Percentiles rank a stretch among this genome's conserved stretches.
Conservation (phyloP, 2,888 invertebrate species). For the Phasia obesa region DNA sequence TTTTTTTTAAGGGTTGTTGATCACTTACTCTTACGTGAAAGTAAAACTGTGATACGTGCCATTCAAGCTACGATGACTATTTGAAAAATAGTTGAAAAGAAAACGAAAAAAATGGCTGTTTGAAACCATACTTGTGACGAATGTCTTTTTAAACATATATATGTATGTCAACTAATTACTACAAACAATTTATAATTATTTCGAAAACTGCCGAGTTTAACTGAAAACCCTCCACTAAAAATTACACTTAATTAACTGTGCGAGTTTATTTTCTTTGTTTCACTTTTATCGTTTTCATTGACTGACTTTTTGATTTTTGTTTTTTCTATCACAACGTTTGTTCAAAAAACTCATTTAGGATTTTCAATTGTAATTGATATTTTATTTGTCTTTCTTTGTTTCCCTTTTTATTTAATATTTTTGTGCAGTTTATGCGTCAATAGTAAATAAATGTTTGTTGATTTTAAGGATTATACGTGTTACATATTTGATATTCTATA, state of each 20-base stretch:
- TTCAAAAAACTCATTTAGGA: conserved; percentile 67
- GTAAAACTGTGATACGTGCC: conserved; percentile 45
- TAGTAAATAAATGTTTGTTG: background rate
- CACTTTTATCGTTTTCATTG: background rate
- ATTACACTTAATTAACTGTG: conserved; percentile 63
- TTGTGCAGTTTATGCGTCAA: background rate
- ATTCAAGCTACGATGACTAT: conserved; percentile 63
- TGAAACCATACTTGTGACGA: conserved; percentile 77
- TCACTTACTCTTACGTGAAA: background rate
- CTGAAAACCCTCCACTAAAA: conserved; percentile 22
- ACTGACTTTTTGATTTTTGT: conserved; percentile 24
- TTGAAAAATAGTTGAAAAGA: background rate
- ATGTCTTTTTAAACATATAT: conserved; percentile 78
- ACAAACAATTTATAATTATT: conserved; percentile 53
- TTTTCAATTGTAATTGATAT: conserved; percentile 71
- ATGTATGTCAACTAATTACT: conserved; percentile 56
- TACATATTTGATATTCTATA: no score
- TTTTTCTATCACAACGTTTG: background rate
- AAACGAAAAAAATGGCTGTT: conserved; percentile 58
- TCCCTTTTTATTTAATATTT: conserved; percentile 7
- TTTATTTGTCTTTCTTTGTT: conserved; percentile 66
- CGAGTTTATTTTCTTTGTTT: conserved; percentile 18
- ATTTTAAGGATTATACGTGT: background rate
- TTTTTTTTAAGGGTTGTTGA: conserved; percentile 40
- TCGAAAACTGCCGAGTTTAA: background rate